These are phyloP conservation scores for Melanotaenia parkinsoni DNA, from an alignment of 2,797 vertebrate species.

Conservation along the genomic window DNA sequence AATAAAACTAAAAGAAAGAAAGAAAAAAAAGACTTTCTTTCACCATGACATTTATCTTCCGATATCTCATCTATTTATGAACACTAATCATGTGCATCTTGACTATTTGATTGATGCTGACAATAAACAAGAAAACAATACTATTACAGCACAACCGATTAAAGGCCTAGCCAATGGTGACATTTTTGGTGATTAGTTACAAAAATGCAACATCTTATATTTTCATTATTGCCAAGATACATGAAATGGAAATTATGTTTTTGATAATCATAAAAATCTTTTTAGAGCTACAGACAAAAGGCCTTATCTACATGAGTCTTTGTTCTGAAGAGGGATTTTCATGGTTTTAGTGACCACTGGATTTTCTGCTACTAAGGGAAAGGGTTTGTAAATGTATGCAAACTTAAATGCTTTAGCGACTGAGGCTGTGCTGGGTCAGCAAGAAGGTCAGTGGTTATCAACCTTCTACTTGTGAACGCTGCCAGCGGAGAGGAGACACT, in stretches of 20 bases:
- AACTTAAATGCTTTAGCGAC: neutral
- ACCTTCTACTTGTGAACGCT: neutral
- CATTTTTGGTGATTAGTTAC: neutral
- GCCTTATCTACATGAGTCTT: neutral
- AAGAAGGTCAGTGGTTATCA: slow-evolving; percentile 5
- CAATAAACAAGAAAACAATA: too few relatives aligned
- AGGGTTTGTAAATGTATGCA: neutral
- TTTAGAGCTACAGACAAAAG: neutral
- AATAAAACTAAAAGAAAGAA: too few relatives aligned
- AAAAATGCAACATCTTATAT: too few relatives aligned
- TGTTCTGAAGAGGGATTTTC: neutral
- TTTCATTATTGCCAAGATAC: too few relatives aligned
- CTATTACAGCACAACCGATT: too few relatives aligned
- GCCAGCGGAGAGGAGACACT: neutral
- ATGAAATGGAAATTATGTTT: neutral
- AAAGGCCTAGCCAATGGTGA: neutral
- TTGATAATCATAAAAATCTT: neutral
- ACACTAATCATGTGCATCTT: neutral
- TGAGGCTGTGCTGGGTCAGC: slow-evolving; percentile 1
- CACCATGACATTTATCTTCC: too few relatives aligned
- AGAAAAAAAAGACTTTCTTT: too few relatives aligned
- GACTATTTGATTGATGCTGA: neutral
- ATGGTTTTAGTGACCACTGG: neutral
- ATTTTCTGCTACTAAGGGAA: neutral
- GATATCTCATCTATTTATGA: too few relatives aligned